Percentiles rank a stretch among this genome's conserved stretches.
Evolutionary conservation across 2,888 invertebrate genomes (phyloP).

Genomic region (Amphipyra tragopoginis): DNA sequence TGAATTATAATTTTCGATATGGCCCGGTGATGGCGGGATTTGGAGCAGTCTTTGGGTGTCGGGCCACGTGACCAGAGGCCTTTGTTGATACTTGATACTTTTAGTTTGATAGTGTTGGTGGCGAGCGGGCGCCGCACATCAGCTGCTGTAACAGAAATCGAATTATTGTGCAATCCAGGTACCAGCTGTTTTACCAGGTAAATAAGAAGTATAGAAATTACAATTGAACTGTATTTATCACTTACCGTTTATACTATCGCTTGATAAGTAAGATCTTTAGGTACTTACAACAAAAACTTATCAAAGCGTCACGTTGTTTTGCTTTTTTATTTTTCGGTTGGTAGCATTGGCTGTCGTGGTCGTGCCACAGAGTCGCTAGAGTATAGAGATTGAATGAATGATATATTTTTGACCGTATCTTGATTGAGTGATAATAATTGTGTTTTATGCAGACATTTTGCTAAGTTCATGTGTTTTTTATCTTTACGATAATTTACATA

Average conservation of each 20-base stretch:
- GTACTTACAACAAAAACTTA: not conserved
- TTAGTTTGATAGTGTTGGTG: conserved; percentile 6
- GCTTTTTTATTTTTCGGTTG: conserved; percentile 44
- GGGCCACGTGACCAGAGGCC: conserved; percentile 68
- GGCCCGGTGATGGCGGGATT: conserved; percentile 35
- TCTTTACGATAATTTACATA: not conserved
- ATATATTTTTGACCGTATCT: not conserved
- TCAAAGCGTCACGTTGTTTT: conserved; percentile 13
- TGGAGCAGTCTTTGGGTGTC: conserved; percentile 65
- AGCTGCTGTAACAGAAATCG: conserved; percentile 9
- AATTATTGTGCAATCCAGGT: conserved; percentile 9
- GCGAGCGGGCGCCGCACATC: conserved; percentile 12
- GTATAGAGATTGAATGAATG: conserved; percentile 4
- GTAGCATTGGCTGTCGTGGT: conserved; percentile 39
- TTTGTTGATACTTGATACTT: conserved; percentile 4
- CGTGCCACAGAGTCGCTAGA: conserved; percentile 26
- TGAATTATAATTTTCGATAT: conserved; percentile 60
- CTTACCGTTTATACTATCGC: conserved; percentile 8
- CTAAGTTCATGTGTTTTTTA: not conserved
- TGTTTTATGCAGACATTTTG: not conserved
- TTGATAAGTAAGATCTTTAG: conserved; percentile 1
- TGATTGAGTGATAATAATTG: not conserved
- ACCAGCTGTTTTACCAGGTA: conserved; percentile 15
- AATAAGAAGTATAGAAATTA: conserved; percentile 14
- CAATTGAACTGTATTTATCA: not conserved